phyloP scores from a whole-genome alignment of 2,113 vertebrate species.

The Osmerus mordax region DNA sequence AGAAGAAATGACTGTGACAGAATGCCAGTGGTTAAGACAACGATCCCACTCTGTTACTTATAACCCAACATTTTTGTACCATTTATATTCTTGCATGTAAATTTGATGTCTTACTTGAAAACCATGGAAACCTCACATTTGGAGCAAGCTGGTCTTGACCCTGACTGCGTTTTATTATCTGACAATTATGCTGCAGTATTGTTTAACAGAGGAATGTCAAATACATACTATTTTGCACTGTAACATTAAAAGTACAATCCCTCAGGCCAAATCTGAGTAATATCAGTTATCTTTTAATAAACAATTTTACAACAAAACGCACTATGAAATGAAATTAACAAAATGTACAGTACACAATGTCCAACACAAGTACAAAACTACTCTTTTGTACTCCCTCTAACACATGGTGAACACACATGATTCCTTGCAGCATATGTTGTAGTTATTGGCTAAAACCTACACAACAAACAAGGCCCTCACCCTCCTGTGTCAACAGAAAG shows the following conservation, averaged over 20 bases:
- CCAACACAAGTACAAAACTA: conserved; percentile 22
- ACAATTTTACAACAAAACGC: conserved; percentile 21
- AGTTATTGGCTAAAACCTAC: conserved; percentile 4
- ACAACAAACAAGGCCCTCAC: background rate
- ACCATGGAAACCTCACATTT: conserved; percentile 16
- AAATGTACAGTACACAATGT: conserved; percentile 24
- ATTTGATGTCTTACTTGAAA: background rate
- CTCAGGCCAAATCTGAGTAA: background rate
- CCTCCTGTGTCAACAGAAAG: too few relatives aligned
- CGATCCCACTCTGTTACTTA: too few relatives aligned
- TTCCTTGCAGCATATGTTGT: conserved; percentile 9
- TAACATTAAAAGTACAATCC: background rate
- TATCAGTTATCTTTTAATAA: conserved; percentile 29
- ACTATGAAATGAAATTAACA: conserved; percentile 21
- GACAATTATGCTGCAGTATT: conserved; percentile 11
- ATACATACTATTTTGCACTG: conserved; percentile 37
- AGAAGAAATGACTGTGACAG: too few relatives aligned
- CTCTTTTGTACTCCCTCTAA: conserved; percentile 8
- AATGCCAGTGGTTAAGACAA: too few relatives aligned
- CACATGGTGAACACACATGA: conserved; percentile 8
- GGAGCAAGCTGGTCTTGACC: conserved; percentile 57
- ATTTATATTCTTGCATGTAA: background rate
- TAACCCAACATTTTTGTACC: conserved; percentile 39
- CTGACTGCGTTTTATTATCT: conserved; percentile 5
- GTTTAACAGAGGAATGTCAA: conserved; percentile 42